Base-by-base conservation (phyloP, 1,140 invertebrate species). In the Hydropsyche tenuis region DNA sequence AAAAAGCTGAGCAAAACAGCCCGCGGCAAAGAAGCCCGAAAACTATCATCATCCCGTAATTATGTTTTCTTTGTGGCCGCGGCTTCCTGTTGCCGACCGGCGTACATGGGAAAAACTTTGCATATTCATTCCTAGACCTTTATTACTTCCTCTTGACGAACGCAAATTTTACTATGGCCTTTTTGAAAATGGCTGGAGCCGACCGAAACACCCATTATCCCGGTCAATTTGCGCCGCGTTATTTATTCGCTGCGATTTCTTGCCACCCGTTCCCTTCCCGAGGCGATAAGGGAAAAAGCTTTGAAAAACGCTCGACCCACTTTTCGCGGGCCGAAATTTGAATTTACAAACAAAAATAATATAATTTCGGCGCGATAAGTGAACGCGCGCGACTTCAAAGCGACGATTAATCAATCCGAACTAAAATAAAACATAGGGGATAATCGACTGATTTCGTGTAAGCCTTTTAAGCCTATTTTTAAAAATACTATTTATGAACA, bases 91-190 rank as follows among this genome's bases (percentile, higher is more conserved):
- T 42, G 30, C 30, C 9, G 9, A 37, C 30, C 66, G 27, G 12
- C 46, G 69, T 30, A 48, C 63, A 37, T 51, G 51, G 23, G 70
- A 73, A 76, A 64, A 73, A 76, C 72, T 76, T 76, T 73, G 75
- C 75, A 76, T 76, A 76, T 73, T 76, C 66, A 73, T 76, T 76
- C 60, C 60, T 4, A 37, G 9, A 37, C 71, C 63, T 69, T 76
- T 76, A 76, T 76, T 76, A 66, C 75, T 73, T 76, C 75, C 75
- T 64, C 9, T 37, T 4, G 30, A 9, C 30, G 30, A 37, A 37
- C n/a, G n/a, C n/a, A 37, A 37, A 9, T 7, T 23, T 23, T 9
- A 25, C 48, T 53, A 53, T 11, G 56, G 22, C 18, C 23, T 22
- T 27, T 60, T 60, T 1, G 56, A 60, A 20, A 60, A 60, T n/a